A percentile compares a stretch with the other conserved stretches of the same genome.
Conservation (phyloP, 1,140 invertebrate species). For the Drosophila parabipectinata region DNA sequence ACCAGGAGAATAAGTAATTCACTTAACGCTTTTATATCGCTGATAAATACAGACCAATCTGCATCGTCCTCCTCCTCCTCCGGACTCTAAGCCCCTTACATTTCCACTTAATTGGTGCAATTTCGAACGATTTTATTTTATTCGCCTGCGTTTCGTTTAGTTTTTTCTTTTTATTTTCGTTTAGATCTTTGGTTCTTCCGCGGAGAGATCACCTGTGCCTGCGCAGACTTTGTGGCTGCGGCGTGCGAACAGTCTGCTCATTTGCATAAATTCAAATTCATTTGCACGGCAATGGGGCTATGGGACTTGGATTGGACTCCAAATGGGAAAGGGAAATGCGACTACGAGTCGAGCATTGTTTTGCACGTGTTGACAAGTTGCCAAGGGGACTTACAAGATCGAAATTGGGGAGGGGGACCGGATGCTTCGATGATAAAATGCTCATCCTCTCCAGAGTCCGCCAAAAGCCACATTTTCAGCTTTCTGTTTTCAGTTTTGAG, state of each 20-base stretch:
- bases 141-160: constrained; percentile 56
- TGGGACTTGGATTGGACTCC: neutral
- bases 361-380: constrained; percentile 60
- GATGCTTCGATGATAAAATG: constrained; percentile 53
- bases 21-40: constrained; percentile 83
- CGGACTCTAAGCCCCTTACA: constrained; percentile 21
- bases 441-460: constrained; percentile 35
- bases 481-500: neutral
- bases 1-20: constrained; percentile 78
- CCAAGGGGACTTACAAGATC: neutral
- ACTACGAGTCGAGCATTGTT: constrained; percentile 43
- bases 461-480: neutral
- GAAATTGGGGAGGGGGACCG: constrained; percentile 30
- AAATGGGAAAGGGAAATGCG: constrained; percentile 14
- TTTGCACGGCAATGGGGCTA: constrained; percentile 33
- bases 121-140: constrained; percentile 80
- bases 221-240: constrained; percentile 76
- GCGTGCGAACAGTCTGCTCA: constrained; percentile 69
- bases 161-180: constrained; percentile 16
- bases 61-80: constrained; percentile 4
- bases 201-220: constrained; percentile 42
- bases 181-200: neutral
- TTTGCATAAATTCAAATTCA: constrained; percentile 67
- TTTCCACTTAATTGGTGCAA: constrained; percentile 79
- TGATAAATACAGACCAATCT: constrained; percentile 76